Conservation (phyloP, 2,113 vertebrate species). For the Bubo scandiacus region DNA sequence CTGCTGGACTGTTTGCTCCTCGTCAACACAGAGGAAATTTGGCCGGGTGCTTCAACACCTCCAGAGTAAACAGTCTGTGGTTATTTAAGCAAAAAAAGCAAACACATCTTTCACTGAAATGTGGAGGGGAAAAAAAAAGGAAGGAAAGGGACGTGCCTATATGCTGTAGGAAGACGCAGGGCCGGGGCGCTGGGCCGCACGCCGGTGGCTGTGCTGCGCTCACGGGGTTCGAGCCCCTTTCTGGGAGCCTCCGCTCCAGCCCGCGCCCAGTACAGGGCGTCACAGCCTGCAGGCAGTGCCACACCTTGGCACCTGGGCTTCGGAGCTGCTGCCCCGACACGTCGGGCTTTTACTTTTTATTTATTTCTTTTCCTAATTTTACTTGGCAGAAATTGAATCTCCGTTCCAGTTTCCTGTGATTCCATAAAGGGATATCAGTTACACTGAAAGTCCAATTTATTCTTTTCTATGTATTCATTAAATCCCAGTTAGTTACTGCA, state of each 20-base stretch:
- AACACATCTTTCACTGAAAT: not conserved
- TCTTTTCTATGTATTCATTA: constrained; percentile 25
- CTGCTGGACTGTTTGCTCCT: constrained; percentile 11
- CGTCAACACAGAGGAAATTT: not conserved
- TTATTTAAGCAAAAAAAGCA: constrained; percentile 11
- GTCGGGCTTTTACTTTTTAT: not conserved
- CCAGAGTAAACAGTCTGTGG: not conserved
- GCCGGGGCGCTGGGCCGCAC: not conserved
- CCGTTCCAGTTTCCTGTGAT: not conserved
- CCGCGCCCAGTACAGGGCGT: fast-evolving
- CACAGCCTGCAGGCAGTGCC: not conserved
- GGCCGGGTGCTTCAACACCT: not conserved
- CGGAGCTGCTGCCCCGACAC: not conserved
- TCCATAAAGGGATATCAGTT: not conserved
- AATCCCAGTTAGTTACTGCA: not conserved
- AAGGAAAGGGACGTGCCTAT: not conserved
- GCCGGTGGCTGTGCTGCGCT: not conserved
- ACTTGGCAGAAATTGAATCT: not conserved
- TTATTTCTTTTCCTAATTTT: not conserved
- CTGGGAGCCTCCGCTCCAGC: not conserved
- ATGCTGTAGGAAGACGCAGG: fast-evolving
- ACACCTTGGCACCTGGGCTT: not conserved
- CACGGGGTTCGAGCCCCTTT: fast-evolving
- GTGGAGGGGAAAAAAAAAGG: not conserved
- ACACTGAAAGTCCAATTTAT: not conserved